Evolutionary conservation across 2,113 vertebrate genomes (phyloP).

Genomic region (Nesospiza acunhae): DNA sequence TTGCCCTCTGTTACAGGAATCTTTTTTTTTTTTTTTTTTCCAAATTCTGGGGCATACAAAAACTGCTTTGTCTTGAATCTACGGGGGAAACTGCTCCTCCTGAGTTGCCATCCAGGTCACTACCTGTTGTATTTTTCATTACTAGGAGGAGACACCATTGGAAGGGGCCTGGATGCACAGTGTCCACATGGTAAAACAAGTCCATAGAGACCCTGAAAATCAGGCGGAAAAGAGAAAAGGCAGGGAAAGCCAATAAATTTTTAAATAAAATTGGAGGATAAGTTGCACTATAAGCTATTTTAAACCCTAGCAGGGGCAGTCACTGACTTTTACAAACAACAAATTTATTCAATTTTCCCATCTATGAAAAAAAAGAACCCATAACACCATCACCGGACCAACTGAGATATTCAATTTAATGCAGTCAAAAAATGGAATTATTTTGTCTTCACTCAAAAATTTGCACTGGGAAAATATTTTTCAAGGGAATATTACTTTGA

Average conservation of each 20-base stretch:
- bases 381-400: neutral
- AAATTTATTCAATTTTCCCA: neutral
- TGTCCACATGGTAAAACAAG: neutral
- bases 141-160: neutral
- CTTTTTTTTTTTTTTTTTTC: neutral
- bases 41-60: neutral
- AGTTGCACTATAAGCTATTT: neutral
- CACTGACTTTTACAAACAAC: neutral
- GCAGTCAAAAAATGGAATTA: neutral
- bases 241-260: neutral
- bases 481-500: neutral
- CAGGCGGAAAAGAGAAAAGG: neutral
- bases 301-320: neutral
- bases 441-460: neutral
- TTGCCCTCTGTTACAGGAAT: neutral
- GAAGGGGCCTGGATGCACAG: neutral
- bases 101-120: neutral
- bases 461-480: neutral
- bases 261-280: neutral
- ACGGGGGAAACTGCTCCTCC: neutral
- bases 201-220: neutral
- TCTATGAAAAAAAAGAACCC: neutral
- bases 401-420: neutral
- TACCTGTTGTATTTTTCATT: neutral
- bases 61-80: neutral